Conservation (phyloP, 1,140 invertebrate species). For the Panagrolaimus sp. region DNA sequence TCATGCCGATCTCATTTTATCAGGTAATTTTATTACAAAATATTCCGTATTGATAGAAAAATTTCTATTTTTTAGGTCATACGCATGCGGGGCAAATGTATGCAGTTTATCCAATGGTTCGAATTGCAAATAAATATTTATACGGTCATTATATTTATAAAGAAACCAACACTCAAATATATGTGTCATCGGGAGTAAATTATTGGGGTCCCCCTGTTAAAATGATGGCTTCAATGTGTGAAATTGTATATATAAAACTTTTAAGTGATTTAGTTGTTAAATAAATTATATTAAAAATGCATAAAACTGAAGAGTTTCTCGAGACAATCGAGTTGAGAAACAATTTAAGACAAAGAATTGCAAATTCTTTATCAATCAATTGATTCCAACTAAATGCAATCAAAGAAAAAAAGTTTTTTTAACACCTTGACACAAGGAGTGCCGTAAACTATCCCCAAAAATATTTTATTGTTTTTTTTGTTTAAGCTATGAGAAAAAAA, state of each 20-base stretch:
- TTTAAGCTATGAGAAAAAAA: too few relatives aligned
- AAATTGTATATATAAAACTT: background rate
- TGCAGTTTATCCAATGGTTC: constrained; percentile 24
- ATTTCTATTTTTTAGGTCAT: constrained; percentile 11
- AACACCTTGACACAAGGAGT: too few relatives aligned
- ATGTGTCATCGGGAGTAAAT: constrained; percentile 35
- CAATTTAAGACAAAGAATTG: too few relatives aligned
- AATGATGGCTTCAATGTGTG: constrained; percentile 23
- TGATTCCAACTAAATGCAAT: too few relatives aligned
- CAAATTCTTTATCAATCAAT: too few relatives aligned
- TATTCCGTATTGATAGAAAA: background rate
- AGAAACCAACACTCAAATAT: constrained; percentile 28
- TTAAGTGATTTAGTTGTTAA: too few relatives aligned
- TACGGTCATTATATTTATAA: constrained; percentile 31
- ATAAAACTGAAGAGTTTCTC: too few relatives aligned
- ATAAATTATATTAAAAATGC: too few relatives aligned
- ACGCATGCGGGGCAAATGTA: constrained; percentile 37
- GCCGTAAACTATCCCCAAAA: too few relatives aligned
- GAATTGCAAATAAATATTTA: constrained; percentile 27
- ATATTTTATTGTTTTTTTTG: too few relatives aligned
- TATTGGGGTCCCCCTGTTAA: constrained; percentile 34
- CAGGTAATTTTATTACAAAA: background rate
- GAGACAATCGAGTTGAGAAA: too few relatives aligned
- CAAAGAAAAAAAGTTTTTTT: too few relatives aligned
- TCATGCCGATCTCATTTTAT: constrained; percentile 32